A percentile compares a stretch with the other conserved stretches of the same genome.
phyloP scores from a whole-genome alignment of 2,113 vertebrate genomes.

The Myiopsitta monachus region DNA sequence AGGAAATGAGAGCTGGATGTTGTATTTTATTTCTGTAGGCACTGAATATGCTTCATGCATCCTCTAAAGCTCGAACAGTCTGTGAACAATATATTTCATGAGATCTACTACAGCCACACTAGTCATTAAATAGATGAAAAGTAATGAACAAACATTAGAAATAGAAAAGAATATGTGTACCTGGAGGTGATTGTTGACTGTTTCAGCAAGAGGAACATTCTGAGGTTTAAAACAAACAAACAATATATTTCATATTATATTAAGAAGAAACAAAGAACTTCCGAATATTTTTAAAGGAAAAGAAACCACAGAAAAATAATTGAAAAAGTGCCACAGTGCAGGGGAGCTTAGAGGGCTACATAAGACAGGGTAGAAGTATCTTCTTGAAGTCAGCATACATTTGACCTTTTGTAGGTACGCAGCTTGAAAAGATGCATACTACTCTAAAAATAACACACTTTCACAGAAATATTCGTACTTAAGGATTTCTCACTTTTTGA shows the following conservation, averaged over 20 bases:
- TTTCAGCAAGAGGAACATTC: not conserved
- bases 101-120: not conserved
- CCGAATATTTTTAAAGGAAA: not conserved
- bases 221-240: not conserved
- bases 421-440: not conserved
- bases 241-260: not conserved
- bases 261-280: not conserved
- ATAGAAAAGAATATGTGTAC: not conserved
- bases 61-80: not conserved
- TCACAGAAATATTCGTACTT: not conserved
- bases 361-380: not conserved
- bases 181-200: not conserved
- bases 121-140: not conserved
- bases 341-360: not conserved
- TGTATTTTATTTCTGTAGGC: not conserved
- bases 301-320: not conserved
- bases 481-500: not conserved
- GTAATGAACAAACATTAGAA: fast-evolving
- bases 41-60: not conserved
- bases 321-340: not conserved
- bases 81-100: not conserved
- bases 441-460: not conserved
- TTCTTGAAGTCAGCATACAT: not conserved
- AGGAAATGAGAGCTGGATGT: not conserved
- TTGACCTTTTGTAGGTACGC: not conserved